These are phyloP conservation scores for Eubucco bourcierii DNA, from an alignment of 2,113 vertebrate genomes.

Conservation along the genomic window DNA sequence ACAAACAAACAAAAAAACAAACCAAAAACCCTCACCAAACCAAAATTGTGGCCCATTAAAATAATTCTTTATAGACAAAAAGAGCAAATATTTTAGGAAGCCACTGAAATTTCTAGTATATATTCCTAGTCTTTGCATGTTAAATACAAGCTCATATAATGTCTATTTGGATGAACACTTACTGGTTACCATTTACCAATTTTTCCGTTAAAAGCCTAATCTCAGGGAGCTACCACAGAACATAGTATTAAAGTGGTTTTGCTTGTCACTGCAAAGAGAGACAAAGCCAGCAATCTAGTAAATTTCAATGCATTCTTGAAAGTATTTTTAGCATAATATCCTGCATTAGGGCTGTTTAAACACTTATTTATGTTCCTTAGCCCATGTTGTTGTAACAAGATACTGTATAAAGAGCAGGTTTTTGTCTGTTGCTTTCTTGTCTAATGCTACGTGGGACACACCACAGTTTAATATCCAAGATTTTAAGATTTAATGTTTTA, in stretches of 20 bases:
- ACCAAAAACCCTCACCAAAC: too few species aligned
- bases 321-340: neutral
- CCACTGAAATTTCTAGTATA: neutral
- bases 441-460: neutral
- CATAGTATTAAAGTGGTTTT: neutral
- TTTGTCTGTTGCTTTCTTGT: neutral
- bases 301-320: neutral
- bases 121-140: neutral
- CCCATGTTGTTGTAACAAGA: neutral
- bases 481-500: neutral
- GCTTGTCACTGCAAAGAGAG: neutral
- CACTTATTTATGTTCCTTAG: neutral
- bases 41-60: neutral
- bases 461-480: neutral
- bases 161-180: neutral
- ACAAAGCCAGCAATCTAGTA: neutral
- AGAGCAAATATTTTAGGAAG: neutral
- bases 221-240: neutral
- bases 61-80: neutral
- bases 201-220: constrained; percentile 23
- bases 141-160: neutral
- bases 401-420: neutral
- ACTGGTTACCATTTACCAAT: neutral
- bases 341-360: neutral
- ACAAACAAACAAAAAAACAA: too few species aligned